Evolutionary conservation across 2,888 invertebrate genomes (phyloP).

Genomic region (Cheilosia grossa): DNA sequence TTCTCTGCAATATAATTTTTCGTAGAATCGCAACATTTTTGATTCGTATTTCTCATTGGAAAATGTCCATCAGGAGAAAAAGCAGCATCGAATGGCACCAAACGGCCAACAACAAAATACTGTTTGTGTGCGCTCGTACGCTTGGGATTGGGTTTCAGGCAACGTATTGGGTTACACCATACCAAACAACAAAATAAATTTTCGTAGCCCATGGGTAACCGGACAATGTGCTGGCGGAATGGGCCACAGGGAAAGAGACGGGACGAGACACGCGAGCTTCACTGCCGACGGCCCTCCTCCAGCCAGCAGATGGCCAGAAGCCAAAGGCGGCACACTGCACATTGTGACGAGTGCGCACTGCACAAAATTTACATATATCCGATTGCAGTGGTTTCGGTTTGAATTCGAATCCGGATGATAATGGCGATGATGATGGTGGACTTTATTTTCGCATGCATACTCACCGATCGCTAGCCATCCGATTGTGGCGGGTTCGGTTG

Average conservation of each 20-base stretch:
- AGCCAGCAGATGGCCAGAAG: slow-evolving; percentile 66
- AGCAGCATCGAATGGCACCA: slow-evolving; percentile 44
- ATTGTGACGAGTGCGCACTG: slow-evolving; percentile 52
- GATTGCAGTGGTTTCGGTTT: slow-evolving; percentile 66
- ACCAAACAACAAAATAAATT: slow-evolving; percentile 72
- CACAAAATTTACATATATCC: slow-evolving; percentile 68
- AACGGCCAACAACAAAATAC: slow-evolving; percentile 59
- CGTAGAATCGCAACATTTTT: slow-evolving; percentile 19
- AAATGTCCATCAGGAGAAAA: slow-evolving; percentile 27
- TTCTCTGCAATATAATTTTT: slow-evolving; percentile 3
- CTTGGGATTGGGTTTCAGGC: slow-evolving; percentile 67
- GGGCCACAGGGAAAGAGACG: slow-evolving; percentile 21
- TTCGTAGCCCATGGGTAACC: slow-evolving; percentile 68
- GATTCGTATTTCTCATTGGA: slow-evolving; percentile 29
- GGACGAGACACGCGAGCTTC: background rate
- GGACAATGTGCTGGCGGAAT: slow-evolving; percentile 18
- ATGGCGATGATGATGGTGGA: slow-evolving; percentile 59
- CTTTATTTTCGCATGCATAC: slow-evolving; percentile 27
- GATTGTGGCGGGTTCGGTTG: slow-evolving; percentile 35
- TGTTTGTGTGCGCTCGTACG: slow-evolving; percentile 70
- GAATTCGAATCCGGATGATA: slow-evolving; percentile 51
- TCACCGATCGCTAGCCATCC: slow-evolving; percentile 21
- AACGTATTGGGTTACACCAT: slow-evolving; percentile 63
- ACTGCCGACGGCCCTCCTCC: slow-evolving; percentile 3
- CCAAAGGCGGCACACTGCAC: slow-evolving; percentile 29